Percentiles rank a stretch among this genome's conserved stretches.
Conservation (phyloP, 2,888 invertebrate genomes). For the Caenorhabditis auriculariae region DNA sequence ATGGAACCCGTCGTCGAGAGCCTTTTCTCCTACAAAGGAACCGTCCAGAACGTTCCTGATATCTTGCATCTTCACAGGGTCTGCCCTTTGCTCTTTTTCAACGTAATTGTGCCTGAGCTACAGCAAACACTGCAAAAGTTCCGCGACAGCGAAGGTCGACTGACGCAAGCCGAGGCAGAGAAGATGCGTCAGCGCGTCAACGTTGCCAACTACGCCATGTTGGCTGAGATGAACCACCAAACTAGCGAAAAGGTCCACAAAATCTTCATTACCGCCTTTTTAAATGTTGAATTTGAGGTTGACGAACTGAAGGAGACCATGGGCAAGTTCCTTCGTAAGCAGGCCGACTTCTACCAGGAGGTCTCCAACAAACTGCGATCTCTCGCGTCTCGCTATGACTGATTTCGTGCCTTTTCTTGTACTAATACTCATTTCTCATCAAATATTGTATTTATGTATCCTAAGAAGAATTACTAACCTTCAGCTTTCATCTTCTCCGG, state of each 20-base stretch:
- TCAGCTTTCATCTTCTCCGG: too few relatives aligned
- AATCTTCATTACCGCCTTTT: not conserved
- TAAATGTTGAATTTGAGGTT: constrained; percentile 68
- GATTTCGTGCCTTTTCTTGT: too few relatives aligned
- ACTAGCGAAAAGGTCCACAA: constrained; percentile 72
- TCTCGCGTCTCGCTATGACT: constrained; percentile 39
- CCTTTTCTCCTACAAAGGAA: constrained; percentile 89
- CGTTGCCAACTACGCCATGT: constrained; percentile 84
- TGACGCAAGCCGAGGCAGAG: constrained; percentile 31
- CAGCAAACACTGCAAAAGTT: constrained; percentile 46
- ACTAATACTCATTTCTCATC: too few relatives aligned
- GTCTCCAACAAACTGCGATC: constrained; percentile 49
- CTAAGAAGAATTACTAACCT: too few relatives aligned
- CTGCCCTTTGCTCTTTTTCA: too few relatives aligned
- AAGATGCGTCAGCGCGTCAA: constrained; percentile 73
- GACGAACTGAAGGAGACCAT: constrained; percentile 82
- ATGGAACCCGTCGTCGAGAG: constrained; percentile 88
- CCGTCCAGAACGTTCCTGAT: constrained; percentile 86
- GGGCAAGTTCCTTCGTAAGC: constrained; percentile 82
- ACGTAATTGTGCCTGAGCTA: not conserved
- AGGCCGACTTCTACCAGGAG: constrained; percentile 87
- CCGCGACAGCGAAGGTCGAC: constrained; percentile 38
- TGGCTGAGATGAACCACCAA: constrained; percentile 93
- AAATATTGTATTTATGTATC: too few relatives aligned
- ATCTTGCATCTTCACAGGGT: constrained; percentile 85